Conservation (phyloP, 2,888 invertebrate genomes). For the Colostygia pectinataria region DNA sequence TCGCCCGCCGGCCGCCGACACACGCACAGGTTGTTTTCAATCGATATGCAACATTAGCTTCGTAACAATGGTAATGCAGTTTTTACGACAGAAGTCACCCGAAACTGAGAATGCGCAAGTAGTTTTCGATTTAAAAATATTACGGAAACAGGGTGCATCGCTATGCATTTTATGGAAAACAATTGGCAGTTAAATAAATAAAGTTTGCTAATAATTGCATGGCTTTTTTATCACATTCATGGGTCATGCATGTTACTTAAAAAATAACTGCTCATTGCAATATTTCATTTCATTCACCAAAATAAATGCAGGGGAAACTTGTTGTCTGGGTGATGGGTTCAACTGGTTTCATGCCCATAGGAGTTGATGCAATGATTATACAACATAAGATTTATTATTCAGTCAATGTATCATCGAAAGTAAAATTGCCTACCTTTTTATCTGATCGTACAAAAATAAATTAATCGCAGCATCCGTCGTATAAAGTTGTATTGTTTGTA, state of each 20-base stretch:
- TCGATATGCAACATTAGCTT: slow-evolving; percentile 35
- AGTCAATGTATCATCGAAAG: slow-evolving; percentile 28
- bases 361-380: slow-evolving; percentile 34
- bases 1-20: slow-evolving; percentile 43
- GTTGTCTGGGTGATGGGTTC: slow-evolving; percentile 22
- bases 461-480: slow-evolving; percentile 27
- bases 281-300: slow-evolving; percentile 17
- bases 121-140: slow-evolving; percentile 6
- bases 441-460: slow-evolving; percentile 33
- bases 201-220: not conserved
- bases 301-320: slow-evolving; percentile 16
- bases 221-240: not conserved
- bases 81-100: slow-evolving; percentile 36
- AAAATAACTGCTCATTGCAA: slow-evolving; percentile 8
- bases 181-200: too few relatives aligned
- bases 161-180: too few relatives aligned
- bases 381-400: slow-evolving; percentile 34
- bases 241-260: not conserved
- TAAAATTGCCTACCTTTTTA: slow-evolving; percentile 34
- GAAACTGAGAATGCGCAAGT: slow-evolving; percentile 37
- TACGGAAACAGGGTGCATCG: not conserved
- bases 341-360: slow-evolving; percentile 28
- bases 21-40: slow-evolving; percentile 69
- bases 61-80: slow-evolving; percentile 39
- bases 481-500: slow-evolving; percentile 29